A percentile compares a stretch with the other conserved stretches of the same genome.
Conservation (phyloP, 1,140 invertebrate genomes). For the Chrysopa pallens region DNA sequence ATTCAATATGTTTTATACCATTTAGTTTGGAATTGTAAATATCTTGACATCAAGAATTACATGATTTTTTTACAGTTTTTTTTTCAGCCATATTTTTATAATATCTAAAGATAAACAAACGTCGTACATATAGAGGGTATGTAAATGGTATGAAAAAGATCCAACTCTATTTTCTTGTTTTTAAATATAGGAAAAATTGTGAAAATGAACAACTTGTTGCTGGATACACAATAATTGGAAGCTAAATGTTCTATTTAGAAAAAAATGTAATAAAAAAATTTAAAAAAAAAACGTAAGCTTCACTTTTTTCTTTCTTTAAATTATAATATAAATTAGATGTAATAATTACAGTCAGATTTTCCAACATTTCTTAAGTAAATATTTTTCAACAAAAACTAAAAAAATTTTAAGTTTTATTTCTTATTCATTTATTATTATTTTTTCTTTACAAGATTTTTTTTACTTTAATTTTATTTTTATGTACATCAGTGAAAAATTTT, state of each 20-base stretch:
- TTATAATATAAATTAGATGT: no score
- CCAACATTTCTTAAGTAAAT: no score
- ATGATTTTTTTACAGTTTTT: not conserved
- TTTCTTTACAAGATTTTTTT: no score
- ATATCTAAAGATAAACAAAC: not conserved
- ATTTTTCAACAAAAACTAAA: no score
- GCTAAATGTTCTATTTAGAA: not conserved
- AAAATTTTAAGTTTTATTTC: no score
- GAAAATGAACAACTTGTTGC: no score
- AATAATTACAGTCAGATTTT: no score
- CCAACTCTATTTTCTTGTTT: not conserved
- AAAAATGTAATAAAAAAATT: not conserved
- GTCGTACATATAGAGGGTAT: not conserved
- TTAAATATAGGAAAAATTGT: not conserved
- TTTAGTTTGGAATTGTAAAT: not conserved
- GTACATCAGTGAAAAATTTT: no score
- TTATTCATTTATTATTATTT: no score
- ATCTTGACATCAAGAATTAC: not conserved
- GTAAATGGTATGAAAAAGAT: not conserved
- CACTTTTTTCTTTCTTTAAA: no score
- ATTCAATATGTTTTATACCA: not conserved
- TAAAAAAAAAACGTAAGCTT: not conserved
- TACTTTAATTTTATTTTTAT: no score
- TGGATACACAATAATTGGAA: no score
- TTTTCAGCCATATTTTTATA: not conserved